Evolutionary conservation across 2,113 vertebrate species (phyloP).

Genomic region (Ranitomeya imitator): DNA sequence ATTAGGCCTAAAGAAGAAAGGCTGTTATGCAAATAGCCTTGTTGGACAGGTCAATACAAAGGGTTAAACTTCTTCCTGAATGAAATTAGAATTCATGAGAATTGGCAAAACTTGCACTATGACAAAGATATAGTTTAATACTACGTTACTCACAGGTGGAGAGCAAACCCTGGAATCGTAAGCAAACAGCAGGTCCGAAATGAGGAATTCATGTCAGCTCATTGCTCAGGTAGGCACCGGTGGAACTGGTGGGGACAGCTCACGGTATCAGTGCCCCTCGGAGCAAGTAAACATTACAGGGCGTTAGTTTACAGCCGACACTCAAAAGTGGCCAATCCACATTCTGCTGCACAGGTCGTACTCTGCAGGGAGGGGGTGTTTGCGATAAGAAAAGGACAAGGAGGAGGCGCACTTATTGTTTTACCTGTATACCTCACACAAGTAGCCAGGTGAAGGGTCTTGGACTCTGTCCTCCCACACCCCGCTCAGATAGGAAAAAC

Average conservation of each 20-base stretch:
- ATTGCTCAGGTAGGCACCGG: neutral
- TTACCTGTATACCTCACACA: constrained; percentile 35
- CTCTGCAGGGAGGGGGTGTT: constrained; percentile 8
- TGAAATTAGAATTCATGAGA: neutral
- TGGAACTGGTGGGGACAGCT: constrained; percentile 5
- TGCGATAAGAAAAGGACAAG: constrained; percentile 33
- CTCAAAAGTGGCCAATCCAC: constrained; percentile 54
- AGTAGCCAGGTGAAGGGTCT: constrained; percentile 33
- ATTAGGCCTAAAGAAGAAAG: no score
- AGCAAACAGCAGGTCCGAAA: constrained; percentile 11
- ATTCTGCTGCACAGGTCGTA: constrained; percentile 45
- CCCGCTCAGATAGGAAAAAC: neutral
- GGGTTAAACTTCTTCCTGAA: neutral
- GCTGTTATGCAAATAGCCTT: no score
- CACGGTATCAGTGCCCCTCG: constrained; percentile 25
- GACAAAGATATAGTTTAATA: neutral
- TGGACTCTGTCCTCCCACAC: constrained; percentile 46
- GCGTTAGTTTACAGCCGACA: constrained; percentile 42
- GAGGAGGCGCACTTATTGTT: constrained; percentile 41
- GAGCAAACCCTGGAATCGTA: neutral
- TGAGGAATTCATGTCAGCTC: constrained; percentile 17
- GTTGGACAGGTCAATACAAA: neutral
- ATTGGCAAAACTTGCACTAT: neutral
- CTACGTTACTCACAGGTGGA: constrained; percentile 13
- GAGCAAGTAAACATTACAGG: constrained; percentile 35